These are phyloP conservation scores for Saccostrea echinata DNA, from an alignment of 1,140 invertebrate genomes.

Conservation along the genomic window DNA sequence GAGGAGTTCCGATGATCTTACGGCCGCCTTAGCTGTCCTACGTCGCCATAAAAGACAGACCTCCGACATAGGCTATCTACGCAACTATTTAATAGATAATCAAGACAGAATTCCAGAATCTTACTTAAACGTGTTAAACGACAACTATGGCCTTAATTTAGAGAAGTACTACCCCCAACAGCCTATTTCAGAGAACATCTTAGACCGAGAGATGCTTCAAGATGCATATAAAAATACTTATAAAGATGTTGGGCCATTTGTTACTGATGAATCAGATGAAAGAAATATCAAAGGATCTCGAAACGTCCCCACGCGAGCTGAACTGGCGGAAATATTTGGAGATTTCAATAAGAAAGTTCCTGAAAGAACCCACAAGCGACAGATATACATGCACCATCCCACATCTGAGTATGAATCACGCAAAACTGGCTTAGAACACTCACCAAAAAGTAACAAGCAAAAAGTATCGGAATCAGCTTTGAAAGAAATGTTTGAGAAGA, in stretches of 20 bases:
- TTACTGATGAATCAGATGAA: background rate
- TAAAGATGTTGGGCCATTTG: background rate
- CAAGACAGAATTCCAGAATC: background rate
- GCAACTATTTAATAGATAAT: slow-evolving; percentile 9
- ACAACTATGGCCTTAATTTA: slow-evolving; percentile 18
- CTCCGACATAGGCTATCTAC: background rate
- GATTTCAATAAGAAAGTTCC: slow-evolving; percentile 20
- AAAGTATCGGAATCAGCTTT: slow-evolving; percentile 7
- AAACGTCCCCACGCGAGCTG: slow-evolving; percentile 10
- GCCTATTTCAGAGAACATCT: background rate
- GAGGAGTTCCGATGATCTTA: slow-evolving; percentile 19
- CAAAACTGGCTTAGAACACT: background rate
- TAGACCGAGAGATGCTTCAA: background rate
- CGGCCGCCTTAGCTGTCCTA: background rate
- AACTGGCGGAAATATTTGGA: slow-evolving; percentile 44
- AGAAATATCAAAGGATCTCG: slow-evolving; percentile 37
- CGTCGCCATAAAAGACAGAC: slow-evolving; percentile 7
- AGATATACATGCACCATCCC: background rate
- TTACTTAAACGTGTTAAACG: background rate
- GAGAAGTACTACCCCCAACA: background rate
- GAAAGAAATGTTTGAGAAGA: slow-evolving; percentile 6
- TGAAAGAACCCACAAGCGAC: slow-evolving; percentile 37
- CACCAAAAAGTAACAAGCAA: slow-evolving; percentile 19
- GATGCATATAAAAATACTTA: background rate
- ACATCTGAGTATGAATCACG: background rate